These are phyloP conservation scores for Oncorhynchus gorbuscha DNA, from an alignment of 2,113 vertebrate genomes.

Conservation along the genomic window DNA sequence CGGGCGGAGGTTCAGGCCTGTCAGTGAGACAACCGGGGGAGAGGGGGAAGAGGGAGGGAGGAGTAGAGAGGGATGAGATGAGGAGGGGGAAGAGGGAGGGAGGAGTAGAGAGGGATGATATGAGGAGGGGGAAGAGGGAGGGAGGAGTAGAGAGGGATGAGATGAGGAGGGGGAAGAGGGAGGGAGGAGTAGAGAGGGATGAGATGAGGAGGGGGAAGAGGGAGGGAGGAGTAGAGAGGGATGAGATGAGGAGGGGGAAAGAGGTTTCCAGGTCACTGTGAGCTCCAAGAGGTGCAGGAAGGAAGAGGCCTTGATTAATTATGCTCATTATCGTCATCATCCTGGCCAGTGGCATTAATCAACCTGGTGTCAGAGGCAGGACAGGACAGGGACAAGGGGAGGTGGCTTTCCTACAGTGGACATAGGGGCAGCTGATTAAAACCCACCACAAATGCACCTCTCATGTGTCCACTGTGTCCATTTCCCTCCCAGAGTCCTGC, in stretches of 20 bases:
- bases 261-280: slow-evolving; percentile 73
- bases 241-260: background rate
- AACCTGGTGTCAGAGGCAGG: slow-evolving; percentile 59
- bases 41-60: slow-evolving; percentile 29
- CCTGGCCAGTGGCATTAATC: slow-evolving; percentile 69
- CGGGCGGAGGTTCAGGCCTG: slow-evolving; percentile 73
- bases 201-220: slow-evolving; percentile 32
- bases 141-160: slow-evolving; percentile 6
- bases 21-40: slow-evolving; percentile 63
- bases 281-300: slow-evolving; percentile 71
- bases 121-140: slow-evolving; percentile 31
- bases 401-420: slow-evolving; percentile 26
- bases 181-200: slow-evolving; percentile 4
- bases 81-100: background rate
- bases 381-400: slow-evolving; percentile 20
- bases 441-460: slow-evolving; percentile 29
- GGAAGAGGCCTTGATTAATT: slow-evolving; percentile 78
- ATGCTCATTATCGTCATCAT: slow-evolving; percentile 78
- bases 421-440: slow-evolving; percentile 33
- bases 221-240: slow-evolving; percentile 6
- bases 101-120: slow-evolving; percentile 5
- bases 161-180: slow-evolving; percentile 31
- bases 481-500: slow-evolving; percentile 49
- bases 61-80: slow-evolving; percentile 4
- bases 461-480: slow-evolving; percentile 53